These are phyloP conservation scores for Ascidia mentula DNA, from an alignment of 23 tunicate species.

Conservation along the genomic window DNA sequence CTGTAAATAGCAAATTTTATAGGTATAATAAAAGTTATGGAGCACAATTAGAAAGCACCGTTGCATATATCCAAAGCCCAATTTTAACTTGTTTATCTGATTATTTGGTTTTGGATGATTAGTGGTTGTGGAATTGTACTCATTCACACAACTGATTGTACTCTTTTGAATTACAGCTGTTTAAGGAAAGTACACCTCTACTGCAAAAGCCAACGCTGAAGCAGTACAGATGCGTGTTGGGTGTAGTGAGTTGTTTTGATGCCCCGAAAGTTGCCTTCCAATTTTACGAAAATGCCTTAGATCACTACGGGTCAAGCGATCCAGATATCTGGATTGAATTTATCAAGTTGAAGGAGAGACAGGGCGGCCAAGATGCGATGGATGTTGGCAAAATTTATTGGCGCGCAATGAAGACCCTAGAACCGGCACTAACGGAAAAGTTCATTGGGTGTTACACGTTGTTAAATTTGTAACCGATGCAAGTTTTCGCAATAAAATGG, in stretches of 20 bases:
- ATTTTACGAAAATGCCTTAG: slow-evolving; percentile 53
- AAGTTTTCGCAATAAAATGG: not conserved
- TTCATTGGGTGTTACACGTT: slow-evolving; percentile 46
- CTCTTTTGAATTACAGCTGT: slow-evolving; percentile 16
- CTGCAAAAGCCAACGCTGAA: slow-evolving; percentile 30
- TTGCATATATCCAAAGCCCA: no score
- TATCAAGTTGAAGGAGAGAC: slow-evolving; percentile 20
- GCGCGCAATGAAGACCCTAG: slow-evolving; percentile 69
- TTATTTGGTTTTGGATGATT: no score
- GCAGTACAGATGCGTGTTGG: slow-evolving; percentile 24
- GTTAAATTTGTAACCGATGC: not conserved
- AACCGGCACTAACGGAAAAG: slow-evolving; percentile 40
- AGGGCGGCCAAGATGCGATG: not conserved
- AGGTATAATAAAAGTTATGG: no score
- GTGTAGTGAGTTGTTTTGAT: slow-evolving; percentile 5
- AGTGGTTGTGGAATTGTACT: no score
- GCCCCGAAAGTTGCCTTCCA: not conserved
- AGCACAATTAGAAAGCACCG: no score
- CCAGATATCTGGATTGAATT: slow-evolving; percentile 68
- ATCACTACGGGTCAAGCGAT: slow-evolving; percentile 22
- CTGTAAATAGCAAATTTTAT: no score
- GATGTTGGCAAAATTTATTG: slow-evolving; percentile 50
- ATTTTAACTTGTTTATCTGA: no score
- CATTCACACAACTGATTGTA: no score
- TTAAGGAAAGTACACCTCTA: slow-evolving; percentile 9